These are phyloP conservation scores for Sebastes nivosus DNA, from an alignment of 2,797 vertebrate genomes.

Conservation along the genomic window DNA sequence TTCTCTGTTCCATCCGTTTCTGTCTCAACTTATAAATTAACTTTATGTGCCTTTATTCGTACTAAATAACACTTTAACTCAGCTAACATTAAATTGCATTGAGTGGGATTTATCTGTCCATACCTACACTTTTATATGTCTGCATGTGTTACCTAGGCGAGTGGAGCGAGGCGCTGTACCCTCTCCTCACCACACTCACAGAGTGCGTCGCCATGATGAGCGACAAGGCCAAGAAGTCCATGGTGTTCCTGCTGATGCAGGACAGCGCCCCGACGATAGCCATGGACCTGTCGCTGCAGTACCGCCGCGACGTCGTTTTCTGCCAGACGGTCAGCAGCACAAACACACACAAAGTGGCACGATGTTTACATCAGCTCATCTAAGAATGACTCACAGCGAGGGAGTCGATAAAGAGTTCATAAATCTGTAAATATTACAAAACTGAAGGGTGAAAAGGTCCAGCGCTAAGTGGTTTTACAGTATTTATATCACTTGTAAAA, in stretches of 20 bases:
- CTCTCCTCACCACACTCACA: constrained; percentile 93
- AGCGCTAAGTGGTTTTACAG: neutral
- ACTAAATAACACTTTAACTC: neutral
- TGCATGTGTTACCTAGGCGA: constrained; percentile 83
- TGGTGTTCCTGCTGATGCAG: constrained; percentile 99
- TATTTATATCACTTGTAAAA: neutral
- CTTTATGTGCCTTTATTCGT: neutral
- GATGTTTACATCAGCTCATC: neutral
- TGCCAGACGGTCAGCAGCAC: constrained; percentile 90
- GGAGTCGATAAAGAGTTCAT: neutral
- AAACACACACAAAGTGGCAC: neutral
- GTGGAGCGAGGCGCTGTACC: constrained; percentile 97
- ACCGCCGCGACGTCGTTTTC: constrained; percentile 98
- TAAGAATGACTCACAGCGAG: neutral
- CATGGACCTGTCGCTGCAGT: constrained; percentile 92
- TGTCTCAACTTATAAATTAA: neutral
- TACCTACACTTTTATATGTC: neutral
- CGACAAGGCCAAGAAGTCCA: constrained; percentile 95
- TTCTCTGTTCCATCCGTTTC: constrained; percentile 16
- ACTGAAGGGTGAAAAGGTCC: neutral
- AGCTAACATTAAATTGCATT: neutral
- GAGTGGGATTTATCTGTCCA: neutral
- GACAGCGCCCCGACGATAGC: constrained; percentile 95
- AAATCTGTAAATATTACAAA: constrained; percentile 10
- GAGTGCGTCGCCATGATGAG: constrained; percentile 96